Evolutionary conservation across 2,797 vertebrate genomes (phyloP).

Genomic region (Anolis apletophallus): DNA sequence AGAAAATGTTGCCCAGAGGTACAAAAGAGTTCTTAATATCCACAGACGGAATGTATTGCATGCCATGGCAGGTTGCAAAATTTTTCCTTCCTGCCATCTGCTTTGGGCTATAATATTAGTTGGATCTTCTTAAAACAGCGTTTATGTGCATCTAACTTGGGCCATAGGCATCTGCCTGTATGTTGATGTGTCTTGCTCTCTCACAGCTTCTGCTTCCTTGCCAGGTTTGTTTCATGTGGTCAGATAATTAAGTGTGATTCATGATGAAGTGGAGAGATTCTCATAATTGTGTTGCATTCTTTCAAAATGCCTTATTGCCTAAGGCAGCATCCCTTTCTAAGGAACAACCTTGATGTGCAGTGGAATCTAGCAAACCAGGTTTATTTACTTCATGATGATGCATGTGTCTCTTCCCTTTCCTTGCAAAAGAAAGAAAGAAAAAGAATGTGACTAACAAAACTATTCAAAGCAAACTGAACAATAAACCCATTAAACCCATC

Average conservation of each 20-base stretch:
- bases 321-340: neutral
- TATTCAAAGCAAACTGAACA: too few relatives aligned
- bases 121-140: constrained; percentile 47
- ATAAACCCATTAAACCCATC: too few relatives aligned
- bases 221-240: neutral
- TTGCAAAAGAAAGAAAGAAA: too few relatives aligned
- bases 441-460: too few relatives aligned
- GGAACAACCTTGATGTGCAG: neutral
- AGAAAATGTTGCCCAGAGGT: neutral
- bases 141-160: constrained; percentile 26
- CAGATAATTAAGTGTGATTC: constrained; percentile 3
- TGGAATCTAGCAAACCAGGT: neutral
- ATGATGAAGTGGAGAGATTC: neutral
- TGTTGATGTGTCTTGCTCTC: neutral
- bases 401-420: too few relatives aligned
- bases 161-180: constrained; percentile 37
- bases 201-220: neutral
- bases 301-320: constrained; percentile 1
- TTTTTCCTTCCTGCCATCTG: neutral
- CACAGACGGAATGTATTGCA: neutral
- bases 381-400: too few relatives aligned
- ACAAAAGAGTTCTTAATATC: neutral
- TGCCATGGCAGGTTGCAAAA: constrained; percentile 3
- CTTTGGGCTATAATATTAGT: constrained; percentile 45
- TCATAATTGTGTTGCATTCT: neutral